Percentiles rank a stretch among this genome's conserved stretches.
Conservation (phyloP, 2,797 vertebrate genomes). For the Graptemys geographica region DNA sequence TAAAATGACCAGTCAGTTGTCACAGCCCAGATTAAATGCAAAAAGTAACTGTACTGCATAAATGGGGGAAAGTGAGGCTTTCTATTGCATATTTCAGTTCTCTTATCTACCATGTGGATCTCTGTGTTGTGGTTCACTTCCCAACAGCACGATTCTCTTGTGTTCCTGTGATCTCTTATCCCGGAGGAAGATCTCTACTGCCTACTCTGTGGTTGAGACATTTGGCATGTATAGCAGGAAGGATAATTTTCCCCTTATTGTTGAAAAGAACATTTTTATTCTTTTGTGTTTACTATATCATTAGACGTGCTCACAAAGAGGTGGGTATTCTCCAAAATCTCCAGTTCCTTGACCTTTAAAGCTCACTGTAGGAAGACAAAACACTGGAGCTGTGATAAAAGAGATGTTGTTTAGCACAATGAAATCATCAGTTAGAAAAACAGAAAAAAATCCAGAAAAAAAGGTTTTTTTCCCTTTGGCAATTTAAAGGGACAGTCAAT, state of each 20-base stretch:
- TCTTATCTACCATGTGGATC: not conserved
- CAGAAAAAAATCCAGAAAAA: not conserved
- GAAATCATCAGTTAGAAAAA: not conserved
- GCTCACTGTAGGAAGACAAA: not conserved
- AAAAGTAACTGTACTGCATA: not conserved
- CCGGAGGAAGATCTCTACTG: not conserved
- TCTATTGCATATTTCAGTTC: not conserved
- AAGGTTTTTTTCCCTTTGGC: not conserved
- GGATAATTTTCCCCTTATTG: not conserved
- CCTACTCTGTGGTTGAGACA: not conserved
- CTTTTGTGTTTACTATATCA: not conserved
- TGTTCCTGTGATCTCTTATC: not conserved
- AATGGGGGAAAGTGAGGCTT: not conserved
- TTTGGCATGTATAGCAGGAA: not conserved
- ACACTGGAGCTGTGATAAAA: conserved; percentile 15
- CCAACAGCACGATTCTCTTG: not conserved
- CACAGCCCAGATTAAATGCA: not conserved
- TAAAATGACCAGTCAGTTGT: not conserved
- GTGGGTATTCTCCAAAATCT: not conserved
- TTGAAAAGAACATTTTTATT: not conserved
- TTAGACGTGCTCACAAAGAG: not conserved
- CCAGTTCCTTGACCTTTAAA: conserved; percentile 2
- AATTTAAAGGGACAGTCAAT: conserved; percentile 9
- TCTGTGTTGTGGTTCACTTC: not conserved
- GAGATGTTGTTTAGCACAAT: conserved; percentile 10